Conservation (phyloP, 2,797 vertebrate species). For the Hemitrygon akajei region DNA sequence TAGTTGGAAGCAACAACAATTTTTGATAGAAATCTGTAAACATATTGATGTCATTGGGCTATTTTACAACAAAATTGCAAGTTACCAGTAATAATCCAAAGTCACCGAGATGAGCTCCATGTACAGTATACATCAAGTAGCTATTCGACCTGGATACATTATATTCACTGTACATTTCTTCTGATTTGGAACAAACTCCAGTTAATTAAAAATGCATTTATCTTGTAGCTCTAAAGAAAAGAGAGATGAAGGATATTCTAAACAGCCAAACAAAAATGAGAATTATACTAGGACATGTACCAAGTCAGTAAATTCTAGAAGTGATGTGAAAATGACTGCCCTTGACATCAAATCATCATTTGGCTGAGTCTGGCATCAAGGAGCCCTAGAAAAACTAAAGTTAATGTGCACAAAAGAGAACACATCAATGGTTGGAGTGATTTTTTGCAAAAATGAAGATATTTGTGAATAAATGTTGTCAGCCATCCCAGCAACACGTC, state of each 20-base stretch:
- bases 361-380: no score
- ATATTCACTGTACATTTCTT: not conserved
- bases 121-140: not conserved
- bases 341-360: no score
- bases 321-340: no score
- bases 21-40: not conserved
- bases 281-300: not conserved
- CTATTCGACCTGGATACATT: not conserved
- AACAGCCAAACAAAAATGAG: not conserved
- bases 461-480: no score
- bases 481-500: no score
- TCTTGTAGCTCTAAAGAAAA: not conserved
- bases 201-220: not conserved
- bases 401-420: no score
- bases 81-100: not conserved
- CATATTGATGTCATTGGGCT: not conserved
- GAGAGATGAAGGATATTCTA: not conserved
- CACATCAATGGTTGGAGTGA: no score
- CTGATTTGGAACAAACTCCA: not conserved
- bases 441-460: no score
- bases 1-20: not conserved
- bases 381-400: no score
- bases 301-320: no score
- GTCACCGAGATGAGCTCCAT: not conserved
- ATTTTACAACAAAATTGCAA: not conserved